phyloP scores from a whole-genome alignment of 2,113 vertebrate species.

The Oophaga pumilio region DNA sequence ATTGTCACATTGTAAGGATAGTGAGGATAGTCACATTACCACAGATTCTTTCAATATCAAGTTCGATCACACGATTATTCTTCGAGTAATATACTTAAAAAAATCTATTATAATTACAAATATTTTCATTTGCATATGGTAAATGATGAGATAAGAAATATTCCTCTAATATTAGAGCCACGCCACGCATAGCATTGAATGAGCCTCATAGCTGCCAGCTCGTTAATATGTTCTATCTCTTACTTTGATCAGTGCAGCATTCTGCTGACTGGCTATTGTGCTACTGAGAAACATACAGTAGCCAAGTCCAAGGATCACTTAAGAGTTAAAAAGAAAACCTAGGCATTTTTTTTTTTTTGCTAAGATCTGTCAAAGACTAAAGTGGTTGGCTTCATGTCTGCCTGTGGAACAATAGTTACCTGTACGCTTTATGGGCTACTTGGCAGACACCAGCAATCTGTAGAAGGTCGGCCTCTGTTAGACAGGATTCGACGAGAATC shows the following conservation, averaged over 20 bases:
- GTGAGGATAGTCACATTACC: neutral
- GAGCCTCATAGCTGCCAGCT: no score
- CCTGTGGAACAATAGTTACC: slow-evolving; percentile 84
- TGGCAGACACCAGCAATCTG: slow-evolving; percentile 74
- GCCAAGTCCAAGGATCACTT: neutral
- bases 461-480: slow-evolving; percentile 73
- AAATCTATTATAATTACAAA: neutral
- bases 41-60: neutral
- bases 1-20: no score
- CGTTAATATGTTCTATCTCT: neutral
- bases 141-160: neutral
- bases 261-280: neutral
- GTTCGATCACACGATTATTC: neutral
- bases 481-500: slow-evolving; percentile 72
- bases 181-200: neutral
- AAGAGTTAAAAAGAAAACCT: slow-evolving; percentile 31
- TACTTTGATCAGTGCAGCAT: neutral
- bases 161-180: neutral
- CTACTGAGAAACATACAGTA: neutral
- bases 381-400: slow-evolving; percentile 81
- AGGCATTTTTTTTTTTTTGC: slow-evolving; percentile 76
- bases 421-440: slow-evolving; percentile 78
- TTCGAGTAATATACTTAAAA: neutral
- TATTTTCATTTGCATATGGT: neutral
- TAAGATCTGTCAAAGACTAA: slow-evolving; percentile 81